Percentiles rank a stretch among this genome's conserved stretches.
Conservation (phyloP, 2,113 vertebrate genomes). For the Cisticola juncidis region DNA sequence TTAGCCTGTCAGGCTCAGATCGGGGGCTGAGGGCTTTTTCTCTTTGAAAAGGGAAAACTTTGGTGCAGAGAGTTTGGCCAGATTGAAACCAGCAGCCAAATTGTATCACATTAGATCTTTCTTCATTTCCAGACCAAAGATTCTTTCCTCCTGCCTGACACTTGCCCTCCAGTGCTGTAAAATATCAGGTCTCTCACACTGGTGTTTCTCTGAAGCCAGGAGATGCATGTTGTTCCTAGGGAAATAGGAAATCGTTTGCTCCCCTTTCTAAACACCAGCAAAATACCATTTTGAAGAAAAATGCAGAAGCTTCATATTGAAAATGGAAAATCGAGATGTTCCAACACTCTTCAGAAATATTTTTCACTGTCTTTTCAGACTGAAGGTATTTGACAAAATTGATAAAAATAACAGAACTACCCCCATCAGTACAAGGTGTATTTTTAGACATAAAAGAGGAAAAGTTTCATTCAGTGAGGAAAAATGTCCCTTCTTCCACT, state of each 20-base stretch:
- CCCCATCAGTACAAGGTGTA: neutral
- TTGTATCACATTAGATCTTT: neutral
- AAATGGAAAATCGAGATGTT: neutral
- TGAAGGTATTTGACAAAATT: neutral
- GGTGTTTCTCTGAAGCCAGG: neutral
- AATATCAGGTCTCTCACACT: neutral
- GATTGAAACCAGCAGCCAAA: neutral
- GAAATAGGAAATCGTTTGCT: neutral
- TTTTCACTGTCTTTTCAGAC: neutral
- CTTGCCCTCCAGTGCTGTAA: neutral
- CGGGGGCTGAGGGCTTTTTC: neutral
- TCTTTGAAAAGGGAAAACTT: neutral
- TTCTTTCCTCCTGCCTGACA: neutral
- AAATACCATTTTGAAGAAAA: neutral
- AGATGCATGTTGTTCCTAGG: neutral
- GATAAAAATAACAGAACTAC: conserved; percentile 2
- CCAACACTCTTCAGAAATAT: neutral
- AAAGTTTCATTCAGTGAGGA: neutral
- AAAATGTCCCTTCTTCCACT: neutral
- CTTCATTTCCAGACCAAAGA: neutral
- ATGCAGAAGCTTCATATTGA: neutral
- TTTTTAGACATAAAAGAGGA: conserved; percentile 14
- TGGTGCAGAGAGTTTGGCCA: neutral
- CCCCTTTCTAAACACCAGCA: neutral
- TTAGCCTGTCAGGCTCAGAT: neutral